These are phyloP conservation scores for Epinephelus fuscoguttatus DNA, from an alignment of 2,113 vertebrate species.

Conservation along the genomic window DNA sequence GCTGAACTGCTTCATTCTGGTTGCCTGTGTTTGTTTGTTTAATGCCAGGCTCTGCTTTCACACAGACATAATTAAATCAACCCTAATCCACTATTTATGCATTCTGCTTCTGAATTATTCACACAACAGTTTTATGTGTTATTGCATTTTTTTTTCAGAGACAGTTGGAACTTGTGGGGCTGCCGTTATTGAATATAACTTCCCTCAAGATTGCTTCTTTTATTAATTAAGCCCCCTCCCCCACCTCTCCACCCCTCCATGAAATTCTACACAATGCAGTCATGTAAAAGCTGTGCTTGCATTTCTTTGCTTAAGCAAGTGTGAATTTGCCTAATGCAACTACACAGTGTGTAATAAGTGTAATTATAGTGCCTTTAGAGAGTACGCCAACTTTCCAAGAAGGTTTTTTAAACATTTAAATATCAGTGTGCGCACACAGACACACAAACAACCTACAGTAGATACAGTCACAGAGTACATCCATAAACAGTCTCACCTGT, in stretches of 20 bases:
- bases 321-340: conserved; percentile 74
- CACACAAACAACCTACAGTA: not conserved
- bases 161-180: conserved; percentile 75
- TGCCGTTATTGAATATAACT: conserved; percentile 77
- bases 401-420: conserved; percentile 40
- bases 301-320: conserved; percentile 70
- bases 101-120: conserved; percentile 86
- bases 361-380: conserved; percentile 63
- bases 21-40: conserved; percentile 81
- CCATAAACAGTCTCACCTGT: not conserved
- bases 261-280: conserved; percentile 65
- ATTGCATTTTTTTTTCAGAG: conserved; percentile 81
- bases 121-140: conserved; percentile 83
- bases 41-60: conserved; percentile 74
- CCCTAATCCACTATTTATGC: conserved; percentile 87
- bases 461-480: not conserved
- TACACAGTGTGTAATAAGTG: conserved; percentile 60
- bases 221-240: conserved; percentile 79
- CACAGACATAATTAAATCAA: conserved; percentile 86
- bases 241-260: not conserved
- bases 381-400: conserved; percentile 47
- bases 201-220: conserved; percentile 78
- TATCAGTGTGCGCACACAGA: not conserved
- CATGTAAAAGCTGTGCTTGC: conserved; percentile 79
- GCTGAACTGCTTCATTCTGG: conserved; percentile 71